These are phyloP conservation scores for Echinarachnius parma DNA, from an alignment of 53 echinoderm and acorn worm species.

Conservation along the genomic window DNA sequence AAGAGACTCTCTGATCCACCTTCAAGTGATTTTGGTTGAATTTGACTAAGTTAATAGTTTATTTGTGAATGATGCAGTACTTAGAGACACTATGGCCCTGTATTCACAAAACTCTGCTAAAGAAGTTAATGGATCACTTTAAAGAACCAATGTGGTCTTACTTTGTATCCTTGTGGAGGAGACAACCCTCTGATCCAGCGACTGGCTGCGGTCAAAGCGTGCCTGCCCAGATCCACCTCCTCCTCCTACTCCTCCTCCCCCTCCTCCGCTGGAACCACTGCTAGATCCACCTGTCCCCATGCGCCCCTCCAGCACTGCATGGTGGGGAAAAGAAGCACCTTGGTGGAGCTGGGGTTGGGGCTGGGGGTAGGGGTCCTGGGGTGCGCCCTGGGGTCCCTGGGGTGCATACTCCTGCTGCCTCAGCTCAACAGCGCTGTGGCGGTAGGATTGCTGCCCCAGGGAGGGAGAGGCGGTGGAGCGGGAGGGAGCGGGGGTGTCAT, in stretches of 20 bases:
- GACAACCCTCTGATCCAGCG: slow-evolving; percentile 18
- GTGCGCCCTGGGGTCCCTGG: too few relatives aligned
- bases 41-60: too few relatives aligned
- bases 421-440: slow-evolving; percentile 28
- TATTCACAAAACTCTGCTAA: too few relatives aligned
- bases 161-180: slow-evolving; percentile 14
- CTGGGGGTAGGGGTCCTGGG: slow-evolving; percentile 1
- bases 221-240: slow-evolving; percentile 1
- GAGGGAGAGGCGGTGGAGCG: slow-evolving; percentile 2
- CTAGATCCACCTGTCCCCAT: slow-evolving; percentile 1
- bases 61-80: too few relatives aligned
- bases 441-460: not conserved
- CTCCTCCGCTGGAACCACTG: too few relatives aligned
- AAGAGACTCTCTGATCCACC: too few relatives aligned
- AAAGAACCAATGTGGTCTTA: too few relatives aligned
- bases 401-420: too few relatives aligned
- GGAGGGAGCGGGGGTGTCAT: not conserved
- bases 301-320: slow-evolving; percentile 35
- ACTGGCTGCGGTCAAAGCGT: slow-evolving; percentile 39
- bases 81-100: too few relatives aligned
- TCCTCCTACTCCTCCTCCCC: not conserved
- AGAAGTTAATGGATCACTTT: too few relatives aligned
- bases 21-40: too few relatives aligned
- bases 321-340: not conserved
- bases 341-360: slow-evolving; percentile 4